Evolutionary conservation across 2,888 invertebrate genomes (phyloP), one percentile per base, ranked within the genome.

Genomic region (Helicoverpa assulta): DNA sequence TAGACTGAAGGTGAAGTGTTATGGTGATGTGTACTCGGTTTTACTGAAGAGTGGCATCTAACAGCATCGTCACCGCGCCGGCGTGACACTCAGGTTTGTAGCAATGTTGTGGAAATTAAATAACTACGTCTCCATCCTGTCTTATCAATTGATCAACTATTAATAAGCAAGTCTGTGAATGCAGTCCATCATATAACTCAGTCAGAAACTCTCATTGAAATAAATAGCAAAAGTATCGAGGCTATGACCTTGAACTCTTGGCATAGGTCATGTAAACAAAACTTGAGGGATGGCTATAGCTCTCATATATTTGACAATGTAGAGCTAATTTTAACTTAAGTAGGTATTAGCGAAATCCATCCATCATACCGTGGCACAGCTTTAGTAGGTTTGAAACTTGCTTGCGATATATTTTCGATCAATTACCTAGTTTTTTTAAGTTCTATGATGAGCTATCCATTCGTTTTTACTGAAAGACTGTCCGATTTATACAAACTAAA

Each of bases 1-100:
- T 68, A 70, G 66, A 80, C 76, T 71, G 76, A 71, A 76, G 73
- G 88, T 89, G 86, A 81, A 85, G 88, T 91, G 91, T 81, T 83
- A 78, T 84, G 82, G 87, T 90, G 89, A 90, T 89, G 87, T 88
- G 88, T 78, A 74, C 73, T 80, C 71, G 75, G 71, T 73, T 69
- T 68, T 76, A 68, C 71, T 69, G 80, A 65, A 64, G 79, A 83
- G 84, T 86, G 84, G 77, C 18, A 73, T 56, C 67, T 70, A 70
- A 77, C 73, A 73, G 59, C 65, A 78, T 7, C 16, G 47, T 6
- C 16, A n/a, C 5, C n/a, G 55, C 69, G 73, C 72, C 79, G 78
- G 80, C 82, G 74, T 65, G 61, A 76, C 73, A 70, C 84, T 72
- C 79, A 90, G 89, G 91, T 91, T 85, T 81, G 90, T 89, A 60